These are phyloP conservation scores for Ichneumon xanthorius DNA, from an alignment of 2,888 invertebrate genomes.

Conservation along the genomic window DNA sequence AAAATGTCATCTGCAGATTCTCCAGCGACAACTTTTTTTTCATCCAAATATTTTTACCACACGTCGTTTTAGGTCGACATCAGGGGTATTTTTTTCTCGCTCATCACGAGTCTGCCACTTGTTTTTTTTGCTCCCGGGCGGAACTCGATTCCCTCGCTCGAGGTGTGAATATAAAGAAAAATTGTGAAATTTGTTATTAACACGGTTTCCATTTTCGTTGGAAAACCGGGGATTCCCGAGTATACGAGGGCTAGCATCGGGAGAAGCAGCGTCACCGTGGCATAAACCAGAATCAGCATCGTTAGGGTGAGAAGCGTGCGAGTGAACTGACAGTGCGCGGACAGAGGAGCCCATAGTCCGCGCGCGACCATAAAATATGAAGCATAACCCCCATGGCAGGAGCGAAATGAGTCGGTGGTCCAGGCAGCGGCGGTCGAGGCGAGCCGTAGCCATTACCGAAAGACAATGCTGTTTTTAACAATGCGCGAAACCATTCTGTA, in stretches of 20 bases:
- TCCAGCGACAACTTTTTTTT: not conserved
- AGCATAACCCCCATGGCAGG: conserved; percentile 48
- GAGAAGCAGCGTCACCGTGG: conserved; percentile 14
- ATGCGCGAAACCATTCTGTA: conserved; percentile 64
- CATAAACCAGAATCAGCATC: conserved; percentile 24
- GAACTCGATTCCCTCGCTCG: not conserved
- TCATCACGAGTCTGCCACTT: not conserved
- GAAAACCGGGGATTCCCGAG: not conserved
- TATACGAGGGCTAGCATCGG: not conserved
- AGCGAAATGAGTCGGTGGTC: conserved; percentile 61
- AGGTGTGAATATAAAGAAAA: not conserved
- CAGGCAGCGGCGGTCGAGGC: conserved; percentile 50
- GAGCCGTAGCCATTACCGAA: conserved; percentile 64
- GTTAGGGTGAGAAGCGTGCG: conserved; percentile 23
- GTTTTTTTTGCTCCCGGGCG: not conserved
- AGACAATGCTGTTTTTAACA: conserved; percentile 72
- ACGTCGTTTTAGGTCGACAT: not conserved
- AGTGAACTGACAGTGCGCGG: conserved; percentile 28
- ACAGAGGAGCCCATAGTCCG: conserved; percentile 19
- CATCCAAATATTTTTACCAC: not conserved
- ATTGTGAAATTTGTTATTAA: conserved; percentile 24
- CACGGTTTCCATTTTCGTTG: conserved; percentile 36
- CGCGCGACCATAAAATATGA: conserved; percentile 66
- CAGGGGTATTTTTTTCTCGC: not conserved
- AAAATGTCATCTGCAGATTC: too few relatives aligned